A percentile compares a stretch with the other conserved stretches of the same genome.
phyloP scores from a whole-genome alignment of 2,888 invertebrate genomes.

The Drepana falcataria region DNA sequence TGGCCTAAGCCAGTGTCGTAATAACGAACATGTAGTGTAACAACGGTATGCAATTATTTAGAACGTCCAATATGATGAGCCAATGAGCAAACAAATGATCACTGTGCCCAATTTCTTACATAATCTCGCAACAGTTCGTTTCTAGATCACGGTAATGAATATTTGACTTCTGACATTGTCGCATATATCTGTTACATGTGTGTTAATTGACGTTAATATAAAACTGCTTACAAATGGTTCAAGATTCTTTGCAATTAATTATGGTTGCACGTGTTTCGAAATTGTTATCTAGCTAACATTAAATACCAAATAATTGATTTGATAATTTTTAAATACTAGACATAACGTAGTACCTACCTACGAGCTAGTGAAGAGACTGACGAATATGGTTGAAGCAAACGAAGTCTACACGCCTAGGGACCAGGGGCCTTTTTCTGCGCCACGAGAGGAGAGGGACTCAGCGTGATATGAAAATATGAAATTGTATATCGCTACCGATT shows the following conservation, averaged over 20 bases:
- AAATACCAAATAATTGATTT: not conserved
- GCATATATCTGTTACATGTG: slow-evolving; percentile 35
- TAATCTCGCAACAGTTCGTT: slow-evolving; percentile 27
- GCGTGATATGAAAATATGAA: too few species aligned
- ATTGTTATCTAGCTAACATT: slow-evolving; percentile 1
- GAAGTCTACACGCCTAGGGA: too few species aligned
- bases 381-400: too few species aligned
- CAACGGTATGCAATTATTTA: not conserved
- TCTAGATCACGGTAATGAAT: slow-evolving; percentile 43
- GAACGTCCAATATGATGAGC: not conserved
- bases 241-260: slow-evolving; percentile 25
- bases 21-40: too few species aligned
- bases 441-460: too few species aligned
- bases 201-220: slow-evolving; percentile 43
- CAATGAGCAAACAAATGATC: not conserved
- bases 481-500: too few species aligned
- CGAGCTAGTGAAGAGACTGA: too few species aligned
- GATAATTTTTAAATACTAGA: too few species aligned
- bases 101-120: slow-evolving; percentile 26
- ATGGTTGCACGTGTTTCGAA: slow-evolving; percentile 16
- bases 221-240: slow-evolving; percentile 25
- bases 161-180: slow-evolving; percentile 69
- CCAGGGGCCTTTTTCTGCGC: too few species aligned
- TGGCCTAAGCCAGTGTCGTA: too few species aligned
- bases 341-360: too few species aligned